Base-by-base conservation (phyloP, 1,140 invertebrate species). In the Drosophila parabipectinata region DNA sequence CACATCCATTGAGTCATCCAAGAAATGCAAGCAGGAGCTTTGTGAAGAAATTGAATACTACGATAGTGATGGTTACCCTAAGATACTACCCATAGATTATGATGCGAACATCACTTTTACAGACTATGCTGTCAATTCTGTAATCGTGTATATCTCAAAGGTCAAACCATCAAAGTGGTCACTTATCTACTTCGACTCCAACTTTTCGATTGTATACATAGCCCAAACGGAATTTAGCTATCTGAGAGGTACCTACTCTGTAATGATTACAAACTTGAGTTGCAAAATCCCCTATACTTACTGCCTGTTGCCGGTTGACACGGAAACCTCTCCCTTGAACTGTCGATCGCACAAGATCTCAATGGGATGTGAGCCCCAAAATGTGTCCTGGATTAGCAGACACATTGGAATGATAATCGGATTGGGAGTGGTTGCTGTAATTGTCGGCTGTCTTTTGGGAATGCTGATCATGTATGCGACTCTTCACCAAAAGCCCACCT, bases 341-440 rank as follows among this genome's bases (percentile, higher is more conserved):
- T 88, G 83, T n/a, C 72, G 32, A 5, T 58, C 79, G 0, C 56
- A 88, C 53, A 63, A 21, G 6, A 73, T 44, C n/a, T 15, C 79
- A 3, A 34, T 54, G 30, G 4, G 18, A 1, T 88, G 84, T 37
- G 12, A 6, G 15, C 1, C 1, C 1, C 8, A 7, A 1, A 37
- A 15, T 10, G 53, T 47, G 0, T 53, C 61, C 21, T 88, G 83
- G 83, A 76, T 79, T 7, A 48, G 45, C 6, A 45, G 5, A 0
- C 12, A 79, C 48, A 41, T 44, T 1, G 41, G 48, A 0, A 18
- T 79, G 1, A 55, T 87, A 2, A 59, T 87, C 32, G 56, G 75
- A 8, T 1, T 79, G 4, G 57, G 59, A 6, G 32, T 67, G 9
- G 32, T 67, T 10, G 57, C 24, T 3, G 60, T 58, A 3, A 63